Evolutionary conservation across 2,888 invertebrate species (phyloP).

Genomic region (Drosophila dives): DNA sequence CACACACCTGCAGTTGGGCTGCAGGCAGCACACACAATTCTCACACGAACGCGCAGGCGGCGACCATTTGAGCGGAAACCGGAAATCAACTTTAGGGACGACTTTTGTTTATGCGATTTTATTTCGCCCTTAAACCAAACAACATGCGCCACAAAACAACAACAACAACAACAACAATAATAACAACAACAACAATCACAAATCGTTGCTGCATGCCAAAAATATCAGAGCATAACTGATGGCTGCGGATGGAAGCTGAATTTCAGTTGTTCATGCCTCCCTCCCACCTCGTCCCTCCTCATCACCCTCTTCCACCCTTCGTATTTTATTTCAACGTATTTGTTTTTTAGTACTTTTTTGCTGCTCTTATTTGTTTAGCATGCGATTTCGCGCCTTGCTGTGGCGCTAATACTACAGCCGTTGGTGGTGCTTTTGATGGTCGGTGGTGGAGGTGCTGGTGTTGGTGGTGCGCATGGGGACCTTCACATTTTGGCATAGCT

Average conservation of each 20-base stretch:
- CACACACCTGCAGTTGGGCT: constrained; percentile 59
- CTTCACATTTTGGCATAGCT: constrained; percentile 54
- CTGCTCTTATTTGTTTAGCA: constrained; percentile 64
- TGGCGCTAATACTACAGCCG: constrained; percentile 10
- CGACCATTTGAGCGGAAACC: constrained; percentile 76
- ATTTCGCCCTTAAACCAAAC: constrained; percentile 51
- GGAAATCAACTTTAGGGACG: constrained; percentile 78
- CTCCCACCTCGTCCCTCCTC: no score
- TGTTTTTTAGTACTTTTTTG: constrained; percentile 26
- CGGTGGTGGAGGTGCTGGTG: background rate
- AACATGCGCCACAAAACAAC: constrained; percentile 24
- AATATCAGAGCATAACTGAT: constrained; percentile 64
- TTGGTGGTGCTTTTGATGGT: background rate
- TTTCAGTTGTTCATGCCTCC: background rate
- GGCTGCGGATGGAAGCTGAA: constrained; percentile 12
- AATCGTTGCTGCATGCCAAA: constrained; percentile 46
- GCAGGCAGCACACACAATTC: constrained; percentile 67
- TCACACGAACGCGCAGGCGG: constrained; percentile 68
- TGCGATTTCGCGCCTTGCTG: constrained; percentile 49
- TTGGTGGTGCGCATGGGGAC: constrained; percentile 16
- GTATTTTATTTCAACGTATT: constrained; percentile 25
- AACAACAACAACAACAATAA: constrained; percentile 10
- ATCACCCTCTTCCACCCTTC: background rate
- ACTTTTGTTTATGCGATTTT: constrained; percentile 71
- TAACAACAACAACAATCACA: constrained; percentile 23